Conservation (phyloP, 1,140 invertebrate genomes). For the Polypedilum pembai region DNA sequence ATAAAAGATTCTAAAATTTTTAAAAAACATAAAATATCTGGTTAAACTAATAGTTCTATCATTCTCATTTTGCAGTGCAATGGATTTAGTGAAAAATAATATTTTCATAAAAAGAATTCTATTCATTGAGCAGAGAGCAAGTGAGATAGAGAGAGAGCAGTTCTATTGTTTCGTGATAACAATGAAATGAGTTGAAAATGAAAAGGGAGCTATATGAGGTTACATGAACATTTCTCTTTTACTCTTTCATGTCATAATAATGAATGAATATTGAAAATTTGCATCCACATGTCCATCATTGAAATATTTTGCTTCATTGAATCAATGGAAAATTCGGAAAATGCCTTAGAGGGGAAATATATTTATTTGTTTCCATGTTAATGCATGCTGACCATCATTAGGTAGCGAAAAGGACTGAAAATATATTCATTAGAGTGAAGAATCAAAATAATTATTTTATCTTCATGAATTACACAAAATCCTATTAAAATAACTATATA, state of each 20-base stretch:
- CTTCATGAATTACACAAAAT: too few species aligned
- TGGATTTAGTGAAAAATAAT: not conserved
- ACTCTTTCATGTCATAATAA: not conserved
- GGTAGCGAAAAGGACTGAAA: too few species aligned
- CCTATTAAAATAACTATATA: too few species aligned
- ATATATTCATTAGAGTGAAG: too few species aligned
- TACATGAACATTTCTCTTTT: not conserved
- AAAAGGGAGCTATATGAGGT: not conserved
- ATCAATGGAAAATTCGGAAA: too few species aligned
- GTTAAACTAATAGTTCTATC: not conserved
- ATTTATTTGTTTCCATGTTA: too few species aligned
- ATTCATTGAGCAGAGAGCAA: not conserved
- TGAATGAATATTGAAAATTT: not conserved
- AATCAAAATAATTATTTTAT: too few species aligned
- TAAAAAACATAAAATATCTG: not conserved
- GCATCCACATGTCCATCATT: not conserved
- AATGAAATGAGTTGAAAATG: slow-evolving; percentile 6
- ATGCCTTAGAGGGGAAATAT: too few species aligned
- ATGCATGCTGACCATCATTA: too few species aligned
- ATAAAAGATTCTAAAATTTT: too few species aligned
- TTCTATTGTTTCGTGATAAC: slow-evolving; percentile 13
- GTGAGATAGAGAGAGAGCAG: too few species aligned
- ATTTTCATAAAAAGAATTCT: not conserved
- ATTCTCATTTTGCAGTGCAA: not conserved
- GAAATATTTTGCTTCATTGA: too few species aligned